A percentile compares a stretch with the other conserved stretches of the same genome.
phyloP scores from a whole-genome alignment of 2,113 vertebrate genomes.

The Tachuris rubrigastra region DNA sequence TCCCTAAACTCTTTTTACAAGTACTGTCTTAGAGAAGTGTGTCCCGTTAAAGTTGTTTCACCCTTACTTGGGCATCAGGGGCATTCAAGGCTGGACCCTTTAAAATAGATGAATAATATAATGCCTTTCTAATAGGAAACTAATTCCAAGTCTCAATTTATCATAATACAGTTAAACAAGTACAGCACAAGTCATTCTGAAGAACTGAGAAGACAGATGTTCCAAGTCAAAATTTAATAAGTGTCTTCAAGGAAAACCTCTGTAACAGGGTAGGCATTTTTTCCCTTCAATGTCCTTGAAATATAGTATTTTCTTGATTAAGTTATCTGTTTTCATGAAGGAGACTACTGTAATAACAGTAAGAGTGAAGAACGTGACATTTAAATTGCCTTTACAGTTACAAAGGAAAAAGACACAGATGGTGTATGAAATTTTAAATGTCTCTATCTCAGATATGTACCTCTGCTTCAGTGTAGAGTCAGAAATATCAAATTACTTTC shows the following conservation, averaged over 20 bases:
- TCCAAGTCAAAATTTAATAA: neutral
- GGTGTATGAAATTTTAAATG: neutral
- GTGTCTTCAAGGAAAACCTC: neutral
- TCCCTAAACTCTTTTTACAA: no score
- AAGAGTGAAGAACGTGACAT: neutral
- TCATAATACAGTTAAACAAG: neutral
- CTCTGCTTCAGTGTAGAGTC: neutral
- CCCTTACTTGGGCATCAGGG: rapidly evolving
- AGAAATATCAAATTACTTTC: neutral
- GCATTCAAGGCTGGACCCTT: neutral
- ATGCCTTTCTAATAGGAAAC: neutral
- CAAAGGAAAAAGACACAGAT: neutral
- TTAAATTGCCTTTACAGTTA: neutral
- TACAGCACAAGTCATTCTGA: neutral
- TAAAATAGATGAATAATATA: neutral
- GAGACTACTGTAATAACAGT: neutral
- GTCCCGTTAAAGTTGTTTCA: neutral
- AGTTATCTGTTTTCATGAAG: neutral
- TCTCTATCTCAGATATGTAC: neutral
- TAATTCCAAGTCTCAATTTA: neutral
- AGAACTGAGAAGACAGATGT: neutral
- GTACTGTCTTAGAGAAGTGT: no score
- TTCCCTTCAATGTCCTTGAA: neutral
- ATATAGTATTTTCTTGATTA: neutral
- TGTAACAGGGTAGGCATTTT: neutral